phyloP scores from a whole-genome alignment of 2,797 vertebrate species.

The Falco biarmicus region DNA sequence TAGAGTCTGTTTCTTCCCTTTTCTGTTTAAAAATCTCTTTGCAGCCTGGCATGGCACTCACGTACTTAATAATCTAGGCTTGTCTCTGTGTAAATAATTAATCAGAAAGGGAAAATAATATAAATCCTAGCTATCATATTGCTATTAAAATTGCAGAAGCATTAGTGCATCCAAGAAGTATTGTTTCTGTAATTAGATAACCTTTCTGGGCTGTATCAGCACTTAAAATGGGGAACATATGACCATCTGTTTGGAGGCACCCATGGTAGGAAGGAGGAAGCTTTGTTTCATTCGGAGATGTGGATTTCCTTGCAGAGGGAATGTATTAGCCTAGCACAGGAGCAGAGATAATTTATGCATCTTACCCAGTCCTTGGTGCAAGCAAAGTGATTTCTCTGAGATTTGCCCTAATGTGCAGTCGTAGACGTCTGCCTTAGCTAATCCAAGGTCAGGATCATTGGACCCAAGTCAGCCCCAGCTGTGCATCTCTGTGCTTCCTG shows the following conservation, averaged over 20 bases:
- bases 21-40: slow-evolving; percentile 56
- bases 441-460: not conserved
- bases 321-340: not conserved
- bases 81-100: slow-evolving; percentile 84
- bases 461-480: not conserved
- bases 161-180: slow-evolving; percentile 74
- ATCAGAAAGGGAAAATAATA: slow-evolving; percentile 87
- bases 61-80: slow-evolving; percentile 75
- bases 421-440: not conserved
- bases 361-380: not conserved
- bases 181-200: slow-evolving; percentile 75
- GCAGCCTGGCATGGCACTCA: slow-evolving; percentile 44
- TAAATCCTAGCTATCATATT: slow-evolving; percentile 78
- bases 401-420: accelerated
- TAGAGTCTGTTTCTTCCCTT: slow-evolving; percentile 34
- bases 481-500: accelerated
- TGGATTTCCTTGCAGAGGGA: not conserved
- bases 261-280: not conserved
- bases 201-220: slow-evolving; percentile 48
- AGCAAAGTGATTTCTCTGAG: not conserved
- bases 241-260: slow-evolving; percentile 19
- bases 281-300: accelerated
- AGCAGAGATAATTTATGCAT: not conserved
- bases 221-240: not conserved
- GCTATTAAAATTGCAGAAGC: slow-evolving; percentile 80